Evolutionary conservation across 2,888 invertebrate genomes (phyloP).

Genomic region (Netelia virgata): DNA sequence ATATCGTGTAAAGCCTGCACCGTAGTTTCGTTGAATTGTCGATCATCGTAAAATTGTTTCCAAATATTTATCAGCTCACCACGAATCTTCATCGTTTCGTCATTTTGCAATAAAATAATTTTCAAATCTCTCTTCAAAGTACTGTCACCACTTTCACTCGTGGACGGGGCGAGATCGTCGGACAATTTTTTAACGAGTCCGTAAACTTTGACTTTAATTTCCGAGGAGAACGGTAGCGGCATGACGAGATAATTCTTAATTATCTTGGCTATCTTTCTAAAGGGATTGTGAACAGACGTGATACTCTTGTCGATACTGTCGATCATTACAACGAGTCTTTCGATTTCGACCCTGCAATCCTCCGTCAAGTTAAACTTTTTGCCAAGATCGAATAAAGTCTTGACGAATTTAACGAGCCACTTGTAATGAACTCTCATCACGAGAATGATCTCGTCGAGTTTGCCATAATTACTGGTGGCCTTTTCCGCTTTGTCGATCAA

Average conservation of each 20-base stretch:
- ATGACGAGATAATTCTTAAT: slow-evolving; percentile 73
- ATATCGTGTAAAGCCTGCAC: slow-evolving; percentile 66
- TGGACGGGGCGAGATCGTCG: slow-evolving; percentile 69
- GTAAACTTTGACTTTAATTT: slow-evolving; percentile 68
- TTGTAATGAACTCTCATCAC: slow-evolving; percentile 90
- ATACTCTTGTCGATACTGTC: slow-evolving; percentile 71
- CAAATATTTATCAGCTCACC: slow-evolving; percentile 73
- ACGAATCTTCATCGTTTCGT: slow-evolving; percentile 68
- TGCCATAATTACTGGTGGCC: slow-evolving; percentile 67
- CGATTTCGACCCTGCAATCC: slow-evolving; percentile 71
- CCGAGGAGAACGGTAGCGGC: slow-evolving; percentile 77
- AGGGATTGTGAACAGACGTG: slow-evolving; percentile 73
- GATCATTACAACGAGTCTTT: slow-evolving; percentile 77
- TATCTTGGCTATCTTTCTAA: slow-evolving; percentile 77
- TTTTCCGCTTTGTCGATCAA: slow-evolving; percentile 80
- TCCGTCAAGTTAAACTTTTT: slow-evolving; percentile 48
- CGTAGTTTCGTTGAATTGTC: slow-evolving; percentile 65
- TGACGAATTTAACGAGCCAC: slow-evolving; percentile 89
- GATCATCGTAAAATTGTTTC: slow-evolving; percentile 71
- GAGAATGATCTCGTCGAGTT: slow-evolving; percentile 86
- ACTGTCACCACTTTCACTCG: slow-evolving; percentile 59
- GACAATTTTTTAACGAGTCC: slow-evolving; percentile 69
- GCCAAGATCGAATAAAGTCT: slow-evolving; percentile 69
- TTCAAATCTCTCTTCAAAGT: slow-evolving; percentile 70
- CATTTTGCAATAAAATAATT: slow-evolving; percentile 71